Evolutionary conservation across 2,113 vertebrate genomes (phyloP).

Genomic region (Micromys minutus): DNA sequence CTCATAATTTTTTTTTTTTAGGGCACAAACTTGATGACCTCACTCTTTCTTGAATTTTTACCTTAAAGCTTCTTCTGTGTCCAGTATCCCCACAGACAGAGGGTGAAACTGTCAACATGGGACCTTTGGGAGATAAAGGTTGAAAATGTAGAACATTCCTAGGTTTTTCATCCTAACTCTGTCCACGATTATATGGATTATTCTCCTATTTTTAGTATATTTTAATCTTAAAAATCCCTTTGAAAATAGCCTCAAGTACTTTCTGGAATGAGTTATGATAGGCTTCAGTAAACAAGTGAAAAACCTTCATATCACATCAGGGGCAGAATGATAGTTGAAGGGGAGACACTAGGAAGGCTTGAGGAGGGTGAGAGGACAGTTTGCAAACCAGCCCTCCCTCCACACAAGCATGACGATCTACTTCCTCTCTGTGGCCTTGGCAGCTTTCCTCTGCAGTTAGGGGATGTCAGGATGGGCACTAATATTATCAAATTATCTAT

Average conservation of each 20-base stretch:
- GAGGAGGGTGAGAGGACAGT: background rate
- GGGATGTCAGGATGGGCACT: background rate
- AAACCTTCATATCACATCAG: background rate
- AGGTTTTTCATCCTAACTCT: background rate
- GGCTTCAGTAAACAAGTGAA: conserved; percentile 4
- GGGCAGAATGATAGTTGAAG: background rate
- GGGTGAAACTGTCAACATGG: background rate
- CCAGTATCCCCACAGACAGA: background rate
- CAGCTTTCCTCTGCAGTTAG: background rate
- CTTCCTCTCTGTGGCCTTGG: background rate
- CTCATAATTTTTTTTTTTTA: background rate
- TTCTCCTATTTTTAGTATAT: background rate
- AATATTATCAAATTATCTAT: background rate
- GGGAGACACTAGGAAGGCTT: background rate
- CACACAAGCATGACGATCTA: background rate
- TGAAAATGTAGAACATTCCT: background rate
- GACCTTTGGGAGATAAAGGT: background rate
- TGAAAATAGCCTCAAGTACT: background rate
- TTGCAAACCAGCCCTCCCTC: background rate
- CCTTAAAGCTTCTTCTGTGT: background rate
- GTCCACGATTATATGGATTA: background rate
- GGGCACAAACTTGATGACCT: background rate
- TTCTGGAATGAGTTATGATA: background rate
- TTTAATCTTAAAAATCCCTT: background rate
- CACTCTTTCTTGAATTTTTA: background rate